phyloP scores from a whole-genome alignment of 2,888 invertebrate genomes.

The Resseliella maxima region DNA sequence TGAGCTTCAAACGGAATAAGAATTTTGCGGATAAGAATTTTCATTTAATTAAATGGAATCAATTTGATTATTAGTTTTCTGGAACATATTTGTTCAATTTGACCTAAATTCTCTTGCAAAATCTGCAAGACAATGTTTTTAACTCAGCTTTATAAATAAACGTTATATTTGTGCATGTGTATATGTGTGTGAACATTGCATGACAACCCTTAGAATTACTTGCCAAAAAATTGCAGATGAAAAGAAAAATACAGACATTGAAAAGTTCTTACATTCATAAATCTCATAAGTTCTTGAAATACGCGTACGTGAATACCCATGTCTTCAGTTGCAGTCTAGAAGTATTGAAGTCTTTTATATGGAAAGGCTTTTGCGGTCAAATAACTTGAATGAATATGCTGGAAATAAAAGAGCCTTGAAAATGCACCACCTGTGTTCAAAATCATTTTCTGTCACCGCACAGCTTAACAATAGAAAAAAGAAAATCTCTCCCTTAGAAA shows the following conservation, averaged over 20 bases:
- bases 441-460: neutral
- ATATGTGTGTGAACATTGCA: too few relatives aligned
- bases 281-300: too few relatives aligned
- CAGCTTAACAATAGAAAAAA: neutral
- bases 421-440: neutral
- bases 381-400: neutral
- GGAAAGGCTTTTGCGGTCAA: neutral
- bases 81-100: neutral
- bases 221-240: too few relatives aligned
- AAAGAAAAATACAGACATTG: too few relatives aligned
- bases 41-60: neutral
- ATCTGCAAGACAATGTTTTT: neutral
- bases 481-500: neutral
- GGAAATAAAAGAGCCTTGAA: neutral
- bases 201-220: too few relatives aligned
- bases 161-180: too few relatives aligned
- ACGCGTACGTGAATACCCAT: too few relatives aligned
- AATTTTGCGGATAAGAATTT: neutral
- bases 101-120: neutral
- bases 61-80: neutral
- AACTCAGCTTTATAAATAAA: too few relatives aligned
- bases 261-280: too few relatives aligned
- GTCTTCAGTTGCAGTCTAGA: too few relatives aligned
- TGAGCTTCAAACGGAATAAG: too few relatives aligned
- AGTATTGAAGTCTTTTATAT: neutral